Conservation (phyloP, 1,140 invertebrate species). For the Drosophila eugracilis region DNA sequence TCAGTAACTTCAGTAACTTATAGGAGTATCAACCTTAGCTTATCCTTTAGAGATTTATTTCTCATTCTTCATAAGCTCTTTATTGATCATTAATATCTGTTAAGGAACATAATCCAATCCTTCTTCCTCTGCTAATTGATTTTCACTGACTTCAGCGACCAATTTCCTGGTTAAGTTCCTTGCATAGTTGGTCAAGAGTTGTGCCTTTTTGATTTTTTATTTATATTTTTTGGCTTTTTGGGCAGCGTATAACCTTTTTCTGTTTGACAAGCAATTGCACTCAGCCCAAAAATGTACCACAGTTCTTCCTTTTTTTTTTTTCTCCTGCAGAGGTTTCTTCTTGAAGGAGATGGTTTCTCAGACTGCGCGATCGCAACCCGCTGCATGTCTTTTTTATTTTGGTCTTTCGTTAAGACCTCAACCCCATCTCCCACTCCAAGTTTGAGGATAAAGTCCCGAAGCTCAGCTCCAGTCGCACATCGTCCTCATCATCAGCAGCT, state of each 20-base stretch:
- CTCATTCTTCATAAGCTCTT: too few relatives aligned
- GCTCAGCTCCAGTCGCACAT: conserved; percentile 21
- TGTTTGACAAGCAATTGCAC: conserved; percentile 82
- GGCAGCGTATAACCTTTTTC: conserved; percentile 74
- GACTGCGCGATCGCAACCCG: conserved; percentile 61
- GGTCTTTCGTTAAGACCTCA: background rate
- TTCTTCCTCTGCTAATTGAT: conserved; percentile 15
- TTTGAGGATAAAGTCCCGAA: conserved; percentile 2
- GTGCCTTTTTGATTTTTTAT: conserved; percentile 25
- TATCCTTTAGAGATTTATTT: too few relatives aligned
- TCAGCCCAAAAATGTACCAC: conserved; percentile 73
- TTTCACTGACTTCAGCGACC: conserved; percentile 2
- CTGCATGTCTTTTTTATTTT: conserved; percentile 32
- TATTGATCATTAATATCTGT: background rate
- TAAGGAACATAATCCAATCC: too few relatives aligned
- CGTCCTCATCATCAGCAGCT: conserved; percentile 38
- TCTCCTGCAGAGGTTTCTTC: conserved; percentile 21
- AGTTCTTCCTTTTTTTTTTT: conserved; percentile 11
- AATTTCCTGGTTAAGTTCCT: background rate
- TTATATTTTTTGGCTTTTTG: conserved; percentile 42
- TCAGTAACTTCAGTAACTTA: too few relatives aligned
- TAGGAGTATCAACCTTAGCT: too few relatives aligned
- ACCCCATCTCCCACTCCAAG: background rate
- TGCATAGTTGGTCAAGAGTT: conserved; percentile 16
- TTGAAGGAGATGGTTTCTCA: conserved; percentile 48